Evolutionary conservation across 2,113 vertebrate species (phyloP).

Genomic region (Sinocyclocheilus anophthalmus): DNA sequence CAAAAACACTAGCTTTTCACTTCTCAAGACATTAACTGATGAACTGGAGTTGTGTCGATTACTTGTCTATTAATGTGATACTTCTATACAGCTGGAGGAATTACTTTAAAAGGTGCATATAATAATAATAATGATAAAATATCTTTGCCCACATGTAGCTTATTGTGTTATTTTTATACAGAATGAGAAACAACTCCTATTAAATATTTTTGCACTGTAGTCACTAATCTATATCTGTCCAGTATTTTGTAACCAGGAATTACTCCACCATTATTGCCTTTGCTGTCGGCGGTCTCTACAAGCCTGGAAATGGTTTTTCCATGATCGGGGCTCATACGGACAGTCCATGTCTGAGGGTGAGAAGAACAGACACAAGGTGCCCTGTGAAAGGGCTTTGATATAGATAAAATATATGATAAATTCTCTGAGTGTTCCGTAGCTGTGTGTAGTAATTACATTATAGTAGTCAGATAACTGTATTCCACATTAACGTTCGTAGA

Average conservation of each 20-base stretch:
- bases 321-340: constrained; percentile 96
- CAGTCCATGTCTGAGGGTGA: constrained; percentile 95
- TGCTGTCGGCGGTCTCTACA: constrained; percentile 87
- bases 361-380: constrained; percentile 38
- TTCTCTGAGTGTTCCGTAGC: neutral
- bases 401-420: neutral
- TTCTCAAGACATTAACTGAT: neutral
- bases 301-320: constrained; percentile 94
- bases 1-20: neutral
- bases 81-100: no score
- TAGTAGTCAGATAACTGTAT: neutral
- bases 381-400: neutral
- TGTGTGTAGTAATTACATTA: neutral
- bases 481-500: neutral
- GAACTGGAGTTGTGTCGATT: neutral
- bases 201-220: neutral
- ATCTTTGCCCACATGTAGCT: neutral
- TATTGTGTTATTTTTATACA: neutral
- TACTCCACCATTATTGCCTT: constrained; percentile 94
- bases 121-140: no score
- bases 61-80: no score
- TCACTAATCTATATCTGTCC: neutral
- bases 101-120: no score
- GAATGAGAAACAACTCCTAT: neutral
- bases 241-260: constrained; percentile 98